Evolutionary conservation across 1,140 invertebrate species (phyloP), one percentile per base, ranked within the genome.

Genomic region (Amphibalanus amphitrite): DNA sequence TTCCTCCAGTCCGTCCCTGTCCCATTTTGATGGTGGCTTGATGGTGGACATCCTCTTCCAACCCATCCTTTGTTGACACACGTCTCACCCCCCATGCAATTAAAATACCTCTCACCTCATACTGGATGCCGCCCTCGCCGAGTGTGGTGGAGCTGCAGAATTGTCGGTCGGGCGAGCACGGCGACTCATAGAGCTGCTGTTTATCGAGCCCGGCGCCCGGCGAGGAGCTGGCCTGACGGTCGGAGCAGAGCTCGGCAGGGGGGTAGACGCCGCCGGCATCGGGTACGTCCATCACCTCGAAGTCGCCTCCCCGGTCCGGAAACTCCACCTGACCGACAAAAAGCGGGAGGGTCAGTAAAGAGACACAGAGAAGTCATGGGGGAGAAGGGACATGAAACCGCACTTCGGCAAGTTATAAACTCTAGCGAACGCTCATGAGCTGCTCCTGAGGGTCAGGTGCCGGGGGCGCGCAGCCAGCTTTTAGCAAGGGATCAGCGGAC

Each of bases 111-210:
- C 70, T 76, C 76, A 83, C 82, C 78, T 82, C 79, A 71, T 77
- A 76, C 47, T 59, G 47, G 1, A 59, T 38, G 4, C 33, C 87
- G 73, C 86, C 87, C 71, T 87, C 83, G n/a, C 87, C 83, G 75
- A 88, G 87, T 65, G 89, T 90, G 0, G 89, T 90, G 65, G 88
- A 90, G 26, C 88, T 90, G 79, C 89, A 90, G 77, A 87, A 88
- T 77, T 90, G 88, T 77, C 87, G 84, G 76, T 90, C 89, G 17
- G 89, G 89, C 74, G 88, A 89, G 26, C 84, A 87, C 13, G 88
- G 88, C 47, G 83, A 84, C 13, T 75, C 74, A 20, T 72, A 73
- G 70, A 75, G 74, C 28, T 73, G 71, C 70, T 74, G 13, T 23
- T 59, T 59, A 20, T 59, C 47, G 47, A 59, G 47, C 13, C 47